Conservation (phyloP, 2,888 invertebrate genomes). For the Sclerodermus sp. region DNA sequence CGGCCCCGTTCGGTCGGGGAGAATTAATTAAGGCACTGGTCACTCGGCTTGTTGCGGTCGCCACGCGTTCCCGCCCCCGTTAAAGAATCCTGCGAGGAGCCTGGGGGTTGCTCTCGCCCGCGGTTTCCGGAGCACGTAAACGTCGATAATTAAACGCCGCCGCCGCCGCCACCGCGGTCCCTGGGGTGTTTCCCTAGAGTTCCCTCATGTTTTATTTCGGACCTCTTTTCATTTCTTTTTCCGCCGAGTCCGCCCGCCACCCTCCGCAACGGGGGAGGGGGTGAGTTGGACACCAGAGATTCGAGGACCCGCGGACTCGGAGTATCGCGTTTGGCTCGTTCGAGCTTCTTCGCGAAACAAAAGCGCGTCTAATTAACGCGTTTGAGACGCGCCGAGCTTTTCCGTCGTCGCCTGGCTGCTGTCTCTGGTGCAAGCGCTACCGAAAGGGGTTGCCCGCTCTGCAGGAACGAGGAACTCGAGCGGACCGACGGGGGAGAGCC, state of each 20-base stretch:
- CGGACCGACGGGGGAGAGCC: slow-evolving; percentile 9
- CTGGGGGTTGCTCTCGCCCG: too few species aligned
- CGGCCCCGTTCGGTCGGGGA: too few species aligned
- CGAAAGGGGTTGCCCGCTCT: too few species aligned
- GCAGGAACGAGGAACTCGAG: too few species aligned
- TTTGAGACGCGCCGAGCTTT: slow-evolving; percentile 39
- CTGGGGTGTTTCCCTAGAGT: neutral
- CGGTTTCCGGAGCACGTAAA: slow-evolving; percentile 5
- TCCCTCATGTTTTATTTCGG: slow-evolving; percentile 4
- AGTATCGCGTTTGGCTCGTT: slow-evolving; percentile 47
- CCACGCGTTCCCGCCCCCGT: too few species aligned
- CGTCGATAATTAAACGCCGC: slow-evolving; percentile 21
- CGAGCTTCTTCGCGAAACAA: slow-evolving; percentile 45
- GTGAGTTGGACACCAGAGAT: slow-evolving; percentile 19
- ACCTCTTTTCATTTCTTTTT: slow-evolving; percentile 1
- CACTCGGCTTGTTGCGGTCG: too few species aligned
- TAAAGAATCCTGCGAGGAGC: too few species aligned
- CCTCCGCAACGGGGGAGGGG: neutral
- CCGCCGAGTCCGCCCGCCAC: too few species aligned
- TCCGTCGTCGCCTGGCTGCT: slow-evolving; percentile 31
- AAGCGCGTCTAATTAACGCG: slow-evolving; percentile 54
- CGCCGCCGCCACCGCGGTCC: slow-evolving; percentile 7
- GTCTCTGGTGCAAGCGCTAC: too few species aligned
- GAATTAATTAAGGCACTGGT: too few species aligned
- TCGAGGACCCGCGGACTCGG: slow-evolving; percentile 21